Conservation (phyloP, 1,140 invertebrate genomes). For the Orchesella cincta region DNA sequence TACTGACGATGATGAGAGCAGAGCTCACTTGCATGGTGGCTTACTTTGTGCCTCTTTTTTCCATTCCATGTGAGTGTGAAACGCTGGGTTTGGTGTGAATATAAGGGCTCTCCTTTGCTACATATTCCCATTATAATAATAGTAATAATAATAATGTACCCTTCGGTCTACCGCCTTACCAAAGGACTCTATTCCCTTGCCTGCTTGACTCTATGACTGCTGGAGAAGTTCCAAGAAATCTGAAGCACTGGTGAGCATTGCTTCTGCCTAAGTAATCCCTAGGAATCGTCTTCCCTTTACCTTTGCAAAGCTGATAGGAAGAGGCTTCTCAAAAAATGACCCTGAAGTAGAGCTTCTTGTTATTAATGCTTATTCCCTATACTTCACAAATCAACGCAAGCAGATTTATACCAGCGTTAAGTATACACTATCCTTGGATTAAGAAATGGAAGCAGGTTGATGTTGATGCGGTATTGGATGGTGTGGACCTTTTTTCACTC, state of each 20-base stretch:
- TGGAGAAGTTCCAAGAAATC: constrained; percentile 18
- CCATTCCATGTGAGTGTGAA: too few relatives aligned
- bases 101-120: background rate
- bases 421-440: background rate
- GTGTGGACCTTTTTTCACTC: constrained; percentile 22
- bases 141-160: constrained; percentile 23
- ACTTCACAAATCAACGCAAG: background rate
- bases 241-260: background rate
- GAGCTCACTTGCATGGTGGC: too few relatives aligned
- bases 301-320: background rate
- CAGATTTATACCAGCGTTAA: background rate
- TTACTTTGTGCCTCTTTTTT: too few relatives aligned
- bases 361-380: background rate
- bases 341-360: constrained; percentile 18
- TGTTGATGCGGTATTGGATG: background rate
- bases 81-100: too few relatives aligned
- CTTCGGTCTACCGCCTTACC: constrained; percentile 16
- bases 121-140: background rate
- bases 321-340: background rate
- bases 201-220: background rate
- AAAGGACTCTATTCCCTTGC: background rate
- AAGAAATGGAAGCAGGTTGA: constrained; percentile 24
- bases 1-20: too few relatives aligned
- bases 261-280: background rate
- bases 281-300: constrained; percentile 5